Conservation (phyloP, 2,113 vertebrate species). For the Eleginops maclovinus region DNA sequence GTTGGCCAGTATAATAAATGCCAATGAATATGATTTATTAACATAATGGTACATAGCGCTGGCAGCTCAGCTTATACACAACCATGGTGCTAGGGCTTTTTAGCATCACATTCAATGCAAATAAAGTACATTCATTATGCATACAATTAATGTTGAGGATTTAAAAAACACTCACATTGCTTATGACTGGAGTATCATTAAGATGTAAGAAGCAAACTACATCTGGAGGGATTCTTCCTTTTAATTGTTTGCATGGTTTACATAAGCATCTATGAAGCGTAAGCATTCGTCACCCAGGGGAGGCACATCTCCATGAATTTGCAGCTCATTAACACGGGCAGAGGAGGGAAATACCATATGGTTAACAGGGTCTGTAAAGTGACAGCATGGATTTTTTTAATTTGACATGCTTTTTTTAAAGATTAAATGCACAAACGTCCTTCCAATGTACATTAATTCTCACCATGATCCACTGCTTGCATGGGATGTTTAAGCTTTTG, state of each 20-base stretch:
- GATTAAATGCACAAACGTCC: not conserved
- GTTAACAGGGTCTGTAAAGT: slow-evolving; percentile 26
- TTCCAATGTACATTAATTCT: slow-evolving; percentile 6
- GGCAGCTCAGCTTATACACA: slow-evolving; percentile 4
- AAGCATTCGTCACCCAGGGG: slow-evolving; percentile 40
- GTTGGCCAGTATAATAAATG: slow-evolving; percentile 27
- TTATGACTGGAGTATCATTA: slow-evolving; percentile 24
- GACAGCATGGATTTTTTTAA: slow-evolving; percentile 14
- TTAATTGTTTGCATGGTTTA: slow-evolving; percentile 17
- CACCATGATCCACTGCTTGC: not conserved
- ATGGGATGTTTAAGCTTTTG: slow-evolving; percentile 19
- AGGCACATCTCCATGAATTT: slow-evolving; percentile 35
- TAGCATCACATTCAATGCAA: not conserved
- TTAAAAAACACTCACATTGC: not conserved
- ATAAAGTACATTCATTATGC: not conserved
- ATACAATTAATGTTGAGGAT: not conserved
- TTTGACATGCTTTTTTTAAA: not conserved
- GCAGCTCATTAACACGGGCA: slow-evolving; percentile 46
- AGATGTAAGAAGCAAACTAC: slow-evolving; percentile 19
- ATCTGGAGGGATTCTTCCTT: slow-evolving; percentile 8
- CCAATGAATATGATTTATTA: slow-evolving; percentile 1
- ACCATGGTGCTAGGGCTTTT: not conserved
- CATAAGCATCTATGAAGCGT: slow-evolving; percentile 26
- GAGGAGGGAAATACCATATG: slow-evolving; percentile 3
- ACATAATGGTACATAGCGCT: not conserved